These are phyloP conservation scores for Procambarus clarkii DNA, from an alignment of 1,140 invertebrate species.

Conservation along the genomic window DNA sequence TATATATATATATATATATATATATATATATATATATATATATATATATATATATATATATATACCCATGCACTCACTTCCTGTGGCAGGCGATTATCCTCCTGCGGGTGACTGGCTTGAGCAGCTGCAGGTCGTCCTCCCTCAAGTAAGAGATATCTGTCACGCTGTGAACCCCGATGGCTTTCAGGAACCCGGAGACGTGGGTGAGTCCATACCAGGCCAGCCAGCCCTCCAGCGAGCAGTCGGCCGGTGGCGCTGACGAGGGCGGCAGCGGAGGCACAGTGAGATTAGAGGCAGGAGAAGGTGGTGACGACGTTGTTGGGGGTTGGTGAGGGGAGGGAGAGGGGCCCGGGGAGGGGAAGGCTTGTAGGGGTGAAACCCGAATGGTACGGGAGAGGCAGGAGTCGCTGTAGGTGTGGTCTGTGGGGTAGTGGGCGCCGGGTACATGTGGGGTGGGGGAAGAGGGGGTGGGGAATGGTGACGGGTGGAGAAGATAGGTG, in stretches of 20 bases:
- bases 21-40: slow-evolving; percentile 25
- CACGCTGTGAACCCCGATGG: slow-evolving; percentile 46
- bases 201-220: slow-evolving; percentile 53
- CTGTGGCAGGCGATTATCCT: slow-evolving; percentile 42
- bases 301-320: neutral
- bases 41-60: slow-evolving; percentile 21
- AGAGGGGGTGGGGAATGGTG: neutral
- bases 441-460: neutral
- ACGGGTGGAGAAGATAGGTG: neutral
- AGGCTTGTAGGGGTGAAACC: neutral
- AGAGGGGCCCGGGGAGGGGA: neutral
- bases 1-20: slow-evolving; percentile 44
- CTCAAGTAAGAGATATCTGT: slow-evolving; percentile 36
- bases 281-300: slow-evolving; percentile 3
- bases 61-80: neutral
- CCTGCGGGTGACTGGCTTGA: slow-evolving; percentile 53
- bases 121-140: slow-evolving; percentile 57
- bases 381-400: slow-evolving; percentile 7
- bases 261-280: neutral
- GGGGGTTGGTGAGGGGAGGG: neutral
- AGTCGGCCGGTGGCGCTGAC: slow-evolving; percentile 43
- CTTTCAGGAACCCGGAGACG: slow-evolving; percentile 46
- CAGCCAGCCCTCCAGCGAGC: slow-evolving; percentile 55
- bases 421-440: neutral
- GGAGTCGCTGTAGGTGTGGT: slow-evolving; percentile 12